phyloP scores from a whole-genome alignment of 2,888 invertebrate species.

The Cinara cedri region DNA sequence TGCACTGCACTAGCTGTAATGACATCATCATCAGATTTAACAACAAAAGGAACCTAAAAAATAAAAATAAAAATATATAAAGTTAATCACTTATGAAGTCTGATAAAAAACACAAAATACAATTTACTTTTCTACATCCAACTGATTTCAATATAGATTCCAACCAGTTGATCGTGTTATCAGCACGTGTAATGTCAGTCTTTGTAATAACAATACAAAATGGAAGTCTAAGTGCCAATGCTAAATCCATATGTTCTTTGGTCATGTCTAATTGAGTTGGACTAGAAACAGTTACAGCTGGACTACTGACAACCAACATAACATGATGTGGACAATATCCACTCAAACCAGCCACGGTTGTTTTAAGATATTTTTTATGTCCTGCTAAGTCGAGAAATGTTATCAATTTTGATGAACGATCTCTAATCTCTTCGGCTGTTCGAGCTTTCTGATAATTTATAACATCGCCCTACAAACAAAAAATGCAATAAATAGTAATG shows the following conservation, averaged over 20 bases:
- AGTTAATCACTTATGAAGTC: neutral
- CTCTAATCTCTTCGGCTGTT: slow-evolving; percentile 92
- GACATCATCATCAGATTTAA: slow-evolving; percentile 74
- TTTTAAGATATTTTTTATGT: slow-evolving; percentile 92
- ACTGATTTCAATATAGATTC: slow-evolving; percentile 71
- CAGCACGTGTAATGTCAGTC: slow-evolving; percentile 79
- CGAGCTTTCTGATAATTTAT: slow-evolving; percentile 88
- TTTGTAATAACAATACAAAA: slow-evolving; percentile 94
- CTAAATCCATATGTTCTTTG: slow-evolving; percentile 88
- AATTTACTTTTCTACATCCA: slow-evolving; percentile 67
- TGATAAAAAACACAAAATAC: neutral
- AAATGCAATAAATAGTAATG: neutral
- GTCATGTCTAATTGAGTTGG: slow-evolving; percentile 67
- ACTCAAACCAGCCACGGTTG: slow-evolving; percentile 92
- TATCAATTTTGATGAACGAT: slow-evolving; percentile 88
- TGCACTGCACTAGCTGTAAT: slow-evolving; percentile 77
- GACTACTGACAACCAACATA: slow-evolving; percentile 80
- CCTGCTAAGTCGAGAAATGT: slow-evolving; percentile 96
- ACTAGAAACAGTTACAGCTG: slow-evolving; percentile 75
- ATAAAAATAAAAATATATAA: slow-evolving; percentile 31
- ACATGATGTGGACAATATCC: slow-evolving; percentile 74
- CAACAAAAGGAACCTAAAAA: slow-evolving; percentile 70
- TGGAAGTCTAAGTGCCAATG: slow-evolving; percentile 81
- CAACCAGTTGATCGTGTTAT: slow-evolving; percentile 66
- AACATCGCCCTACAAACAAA: slow-evolving; percentile 71